Evolutionary conservation across 2,113 vertebrate species (phyloP).

Genomic region (Rhizomys pruinosus): DNA sequence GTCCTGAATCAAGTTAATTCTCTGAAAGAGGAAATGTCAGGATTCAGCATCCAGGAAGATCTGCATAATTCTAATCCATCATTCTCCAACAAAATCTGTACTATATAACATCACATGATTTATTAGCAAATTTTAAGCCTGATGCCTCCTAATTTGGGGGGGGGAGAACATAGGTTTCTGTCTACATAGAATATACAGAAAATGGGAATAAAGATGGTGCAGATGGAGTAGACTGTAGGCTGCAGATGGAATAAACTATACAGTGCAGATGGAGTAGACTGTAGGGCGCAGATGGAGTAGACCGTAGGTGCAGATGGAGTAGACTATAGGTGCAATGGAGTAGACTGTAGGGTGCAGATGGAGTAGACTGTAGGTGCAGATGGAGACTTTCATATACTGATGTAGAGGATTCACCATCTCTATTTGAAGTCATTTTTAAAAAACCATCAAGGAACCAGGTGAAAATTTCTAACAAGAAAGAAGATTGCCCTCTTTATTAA

Average conservation of each 20-base stretch:
- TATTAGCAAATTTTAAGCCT: slow-evolving; percentile 81
- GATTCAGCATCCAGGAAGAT: slow-evolving; percentile 73
- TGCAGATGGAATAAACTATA: neutral
- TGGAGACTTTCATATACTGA: too few species aligned
- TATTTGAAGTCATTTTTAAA: neutral
- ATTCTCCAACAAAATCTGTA: slow-evolving; percentile 81
- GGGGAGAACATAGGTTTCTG: slow-evolving; percentile 20
- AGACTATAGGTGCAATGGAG: too few species aligned
- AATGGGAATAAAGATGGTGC: neutral
- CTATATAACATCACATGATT: slow-evolving; percentile 78
- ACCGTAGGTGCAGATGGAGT: neutral
- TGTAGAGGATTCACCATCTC: too few species aligned
- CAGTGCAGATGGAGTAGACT: neutral
- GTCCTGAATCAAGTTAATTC: slow-evolving; percentile 85
- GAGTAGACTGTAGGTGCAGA: neutral
- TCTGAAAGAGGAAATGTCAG: slow-evolving; percentile 79
- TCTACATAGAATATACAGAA: neutral
- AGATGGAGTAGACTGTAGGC: neutral
- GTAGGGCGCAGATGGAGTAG: neutral
- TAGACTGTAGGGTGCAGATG: neutral
- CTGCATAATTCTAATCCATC: slow-evolving; percentile 80
- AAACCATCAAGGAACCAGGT: neutral
- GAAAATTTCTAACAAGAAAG: slow-evolving; percentile 11
- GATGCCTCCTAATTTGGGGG: neutral
- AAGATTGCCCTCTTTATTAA: neutral